Evolutionary conservation across 2,113 vertebrate species (phyloP), one percentile per base, ranked within the genome.

Genomic region (Ceuthmochares aereus): DNA sequence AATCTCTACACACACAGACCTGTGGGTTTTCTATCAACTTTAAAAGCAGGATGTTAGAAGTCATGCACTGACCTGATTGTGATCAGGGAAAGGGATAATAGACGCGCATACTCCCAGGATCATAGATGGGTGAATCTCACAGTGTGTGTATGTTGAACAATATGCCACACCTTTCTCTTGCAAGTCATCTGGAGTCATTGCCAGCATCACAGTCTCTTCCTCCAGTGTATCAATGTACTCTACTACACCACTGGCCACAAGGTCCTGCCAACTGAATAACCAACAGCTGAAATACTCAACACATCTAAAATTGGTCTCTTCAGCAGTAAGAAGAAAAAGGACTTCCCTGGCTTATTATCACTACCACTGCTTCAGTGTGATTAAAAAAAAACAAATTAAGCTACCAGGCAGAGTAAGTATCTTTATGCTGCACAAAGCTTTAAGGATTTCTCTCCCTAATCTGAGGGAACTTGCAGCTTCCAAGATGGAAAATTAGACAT

Each of bases 61-160:
- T 40, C 58, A 29, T 34, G 52, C 30, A 97, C 98, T 82, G 96
- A 99, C 99, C 99, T 99, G 99, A 97, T 99, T 99, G 97, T 99
- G 99, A 95, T 99, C 99, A 14, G 99, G 99, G 96, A 99, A 99
- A 22, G 99, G 99, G 92, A 99, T 99, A 94, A 99, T 99, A 55
- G 99, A 99, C 3, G 99, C 99, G 80, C 99, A 99, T 16, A 99
- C 99, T 72, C 99, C 99, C 37, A 99, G 98, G 96, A 99, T 99
- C 99, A 99, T 99, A 19, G 99, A 99, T 0, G 99, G 99, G 75
- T 99, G 99, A 95, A 99, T 99, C 97, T 99, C 99, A 91, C 99
- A 99, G 95, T 99, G 99, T 0, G 99, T 99, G 64, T 99, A 99
- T 1, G 99, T 99, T 54, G 99, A 99, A 89, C 99, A 99, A 43